Conservation (phyloP, 2,113 vertebrate genomes). For the Eulemur rufifrons region DNA sequence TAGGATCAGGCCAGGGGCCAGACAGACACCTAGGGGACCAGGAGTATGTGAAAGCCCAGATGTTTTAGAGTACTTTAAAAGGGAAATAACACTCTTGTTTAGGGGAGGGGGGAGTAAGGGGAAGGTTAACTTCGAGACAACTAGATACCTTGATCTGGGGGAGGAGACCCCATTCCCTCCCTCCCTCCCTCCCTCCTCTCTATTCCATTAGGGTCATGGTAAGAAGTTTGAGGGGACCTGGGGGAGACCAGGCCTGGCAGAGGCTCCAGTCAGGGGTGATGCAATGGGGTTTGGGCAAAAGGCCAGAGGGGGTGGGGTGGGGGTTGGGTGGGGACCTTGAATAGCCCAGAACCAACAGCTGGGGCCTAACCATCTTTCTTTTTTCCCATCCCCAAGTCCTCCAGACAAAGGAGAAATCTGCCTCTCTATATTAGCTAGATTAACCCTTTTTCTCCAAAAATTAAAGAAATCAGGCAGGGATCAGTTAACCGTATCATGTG, state of each 20-base stretch:
- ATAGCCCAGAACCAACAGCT: conserved; percentile 64
- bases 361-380: conserved; percentile 46
- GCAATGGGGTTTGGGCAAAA: conserved; percentile 76
- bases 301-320: conserved; percentile 64
- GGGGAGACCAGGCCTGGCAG: conserved; percentile 58
- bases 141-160: not conserved
- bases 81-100: not conserved
- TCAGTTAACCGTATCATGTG: not conserved
- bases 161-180: not conserved
- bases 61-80: conserved; percentile 47
- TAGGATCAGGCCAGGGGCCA: conserved; percentile 15
- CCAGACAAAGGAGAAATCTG: conserved; percentile 46
- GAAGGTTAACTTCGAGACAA: not conserved
- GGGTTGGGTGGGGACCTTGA: conserved; percentile 71
- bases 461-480: not conserved
- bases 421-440: conserved; percentile 8
- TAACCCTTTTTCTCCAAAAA: not conserved
- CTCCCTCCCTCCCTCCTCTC: not conserved
- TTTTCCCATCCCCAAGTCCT: not conserved
- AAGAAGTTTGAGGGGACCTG: conserved; percentile 52
- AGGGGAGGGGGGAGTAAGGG: not conserved
- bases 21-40: conserved; percentile 42
- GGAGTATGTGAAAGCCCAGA: conserved; percentile 40
- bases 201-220: conserved; percentile 11
- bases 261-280: conserved; percentile 67